These are phyloP conservation scores for Meganola albula DNA, from an alignment of 2,888 invertebrate species.

Conservation along the genomic window DNA sequence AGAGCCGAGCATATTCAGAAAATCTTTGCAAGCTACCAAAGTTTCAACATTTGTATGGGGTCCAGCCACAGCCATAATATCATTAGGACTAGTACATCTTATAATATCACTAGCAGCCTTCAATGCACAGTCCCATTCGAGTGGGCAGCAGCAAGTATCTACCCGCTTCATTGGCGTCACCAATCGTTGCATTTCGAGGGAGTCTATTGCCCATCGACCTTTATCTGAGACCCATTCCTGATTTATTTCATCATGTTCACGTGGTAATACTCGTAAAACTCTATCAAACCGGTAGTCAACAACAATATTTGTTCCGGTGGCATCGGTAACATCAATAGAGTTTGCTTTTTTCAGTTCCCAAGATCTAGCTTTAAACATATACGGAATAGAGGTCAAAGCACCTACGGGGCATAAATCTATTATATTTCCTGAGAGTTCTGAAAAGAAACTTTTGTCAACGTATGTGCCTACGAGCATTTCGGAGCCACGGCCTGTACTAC, in stretches of 20 bases:
- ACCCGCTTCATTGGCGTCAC: constrained; percentile 93
- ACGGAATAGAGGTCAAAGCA: constrained; percentile 97
- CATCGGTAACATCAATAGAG: constrained; percentile 67
- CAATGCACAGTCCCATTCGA: constrained; percentile 96
- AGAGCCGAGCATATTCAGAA: constrained; percentile 53
- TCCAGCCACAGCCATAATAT: constrained; percentile 61
- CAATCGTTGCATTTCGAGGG: constrained; percentile 95
- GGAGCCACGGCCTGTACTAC: constrained; percentile 92
- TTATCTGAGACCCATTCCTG: constrained; percentile 99
- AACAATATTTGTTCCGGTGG: constrained; percentile 62
- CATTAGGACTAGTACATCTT: constrained; percentile 76
- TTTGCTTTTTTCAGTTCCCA: constrained; percentile 93
- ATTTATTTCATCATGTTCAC: constrained; percentile 79
- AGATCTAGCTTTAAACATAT: constrained; percentile 95
- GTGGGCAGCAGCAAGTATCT: constrained; percentile 83
- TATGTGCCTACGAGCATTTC: constrained; percentile 99
- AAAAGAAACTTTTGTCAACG: constrained; percentile 96
- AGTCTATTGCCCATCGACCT: constrained; percentile 97
- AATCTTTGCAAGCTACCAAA: constrained; percentile 59
- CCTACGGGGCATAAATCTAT: constrained; percentile 99
- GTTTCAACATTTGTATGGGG: constrained; percentile 62
- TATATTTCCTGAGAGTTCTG: constrained; percentile 98
- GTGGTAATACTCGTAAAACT: constrained; percentile 55
- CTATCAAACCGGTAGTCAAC: constrained; percentile 54
- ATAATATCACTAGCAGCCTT: constrained; percentile 81